A percentile compares a stretch with the other conserved stretches of the same genome.
phyloP scores from a whole-genome alignment of 1,140 invertebrate species.

The Caerostris extrusa region DNA sequence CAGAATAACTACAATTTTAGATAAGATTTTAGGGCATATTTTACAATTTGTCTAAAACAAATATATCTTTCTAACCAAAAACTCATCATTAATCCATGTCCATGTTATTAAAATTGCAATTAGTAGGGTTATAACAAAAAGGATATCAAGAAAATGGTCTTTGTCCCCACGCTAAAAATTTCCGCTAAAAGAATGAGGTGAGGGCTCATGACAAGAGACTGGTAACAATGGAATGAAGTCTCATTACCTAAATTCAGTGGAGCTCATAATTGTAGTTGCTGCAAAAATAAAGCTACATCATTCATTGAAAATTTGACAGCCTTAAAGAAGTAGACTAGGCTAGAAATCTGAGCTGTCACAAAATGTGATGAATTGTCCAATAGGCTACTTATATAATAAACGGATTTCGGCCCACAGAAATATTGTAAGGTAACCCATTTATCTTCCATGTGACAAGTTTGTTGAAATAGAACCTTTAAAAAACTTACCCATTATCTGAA shows the following conservation, averaged over 20 bases:
- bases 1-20: too few relatives aligned
- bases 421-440: constrained; percentile 42
- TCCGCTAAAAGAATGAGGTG: too few relatives aligned
- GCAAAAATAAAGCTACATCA: constrained; percentile 29
- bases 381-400: constrained; percentile 60
- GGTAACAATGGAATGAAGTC: not conserved
- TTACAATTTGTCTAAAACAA: too few relatives aligned
- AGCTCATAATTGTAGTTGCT: constrained; percentile 1
- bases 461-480: constrained; percentile 48
- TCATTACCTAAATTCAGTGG: not conserved
- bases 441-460: constrained; percentile 60
- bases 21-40: too few relatives aligned
- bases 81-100: too few relatives aligned
- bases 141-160: too few relatives aligned
- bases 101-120: too few relatives aligned
- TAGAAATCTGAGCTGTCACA: constrained; percentile 57
- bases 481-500: constrained; percentile 44
- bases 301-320: constrained; percentile 48
- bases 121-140: too few relatives aligned
- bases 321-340: not conserved
- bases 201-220: not conserved
- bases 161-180: too few relatives aligned
- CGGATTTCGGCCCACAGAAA: constrained; percentile 46
- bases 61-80: too few relatives aligned
- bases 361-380: constrained; percentile 47